A percentile compares a stretch with the other conserved stretches of the same genome.
These are phyloP conservation scores for Lipotes vexillifer DNA, from an alignment of 2,113 vertebrate genomes.

Conservation along the genomic window DNA sequence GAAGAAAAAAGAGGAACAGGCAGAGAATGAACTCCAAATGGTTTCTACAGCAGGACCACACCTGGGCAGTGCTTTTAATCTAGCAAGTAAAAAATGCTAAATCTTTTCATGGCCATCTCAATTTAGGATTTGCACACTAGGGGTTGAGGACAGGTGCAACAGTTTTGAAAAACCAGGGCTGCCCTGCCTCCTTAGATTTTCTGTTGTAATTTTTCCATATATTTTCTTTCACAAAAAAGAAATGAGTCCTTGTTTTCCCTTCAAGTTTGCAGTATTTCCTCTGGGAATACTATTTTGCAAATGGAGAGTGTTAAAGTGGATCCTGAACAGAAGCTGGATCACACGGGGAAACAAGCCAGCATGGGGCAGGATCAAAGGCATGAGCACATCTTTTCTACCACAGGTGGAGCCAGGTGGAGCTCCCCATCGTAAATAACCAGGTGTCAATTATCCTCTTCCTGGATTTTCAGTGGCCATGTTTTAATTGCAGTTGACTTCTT, in stretches of 20 bases:
- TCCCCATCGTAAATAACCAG: neutral
- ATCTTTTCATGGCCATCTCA: neutral
- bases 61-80: neutral
- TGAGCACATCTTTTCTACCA: neutral
- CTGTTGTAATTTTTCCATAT: neutral
- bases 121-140: neutral
- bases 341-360: neutral
- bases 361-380: neutral
- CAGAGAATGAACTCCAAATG: neutral
- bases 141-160: neutral
- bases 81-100: neutral
- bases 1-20: too few relatives aligned
- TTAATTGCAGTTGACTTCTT: neutral
- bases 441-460: neutral
- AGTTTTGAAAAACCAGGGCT: neutral
- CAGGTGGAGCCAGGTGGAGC: accelerated
- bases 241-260: neutral
- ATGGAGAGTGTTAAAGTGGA: neutral
- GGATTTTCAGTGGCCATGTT: neutral
- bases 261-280: neutral
- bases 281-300: neutral
- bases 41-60: neutral
- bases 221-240: neutral
- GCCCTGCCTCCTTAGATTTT: neutral
- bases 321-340: neutral